These are phyloP conservation scores for Catharus bicknelli DNA, from an alignment of 2,113 vertebrate species.

Conservation along the genomic window DNA sequence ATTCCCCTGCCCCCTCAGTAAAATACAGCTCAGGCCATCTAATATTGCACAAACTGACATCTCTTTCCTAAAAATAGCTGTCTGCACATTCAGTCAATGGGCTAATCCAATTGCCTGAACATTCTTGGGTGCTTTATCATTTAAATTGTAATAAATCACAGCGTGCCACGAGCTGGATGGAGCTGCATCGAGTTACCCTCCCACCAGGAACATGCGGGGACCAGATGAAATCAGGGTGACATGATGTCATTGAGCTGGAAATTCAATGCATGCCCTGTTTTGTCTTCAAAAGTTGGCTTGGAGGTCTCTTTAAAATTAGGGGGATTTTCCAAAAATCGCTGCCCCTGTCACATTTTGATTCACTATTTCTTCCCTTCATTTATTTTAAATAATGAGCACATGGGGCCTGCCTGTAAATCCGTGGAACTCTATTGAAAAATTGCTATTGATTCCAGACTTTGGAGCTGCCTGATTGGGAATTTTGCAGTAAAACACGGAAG, in stretches of 20 bases:
- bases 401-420: background rate
- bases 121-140: slow-evolving; percentile 75
- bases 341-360: slow-evolving; percentile 7
- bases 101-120: slow-evolving; percentile 75
- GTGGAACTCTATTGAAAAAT: background rate
- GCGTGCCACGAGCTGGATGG: slow-evolving; percentile 54
- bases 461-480: background rate
- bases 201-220: slow-evolving; percentile 62
- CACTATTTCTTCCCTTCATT: background rate
- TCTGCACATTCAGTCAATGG: slow-evolving; percentile 73
- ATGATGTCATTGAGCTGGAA: slow-evolving; percentile 27
- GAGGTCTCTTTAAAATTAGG: background rate
- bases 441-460: slow-evolving; percentile 1
- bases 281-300: slow-evolving; percentile 16
- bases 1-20: background rate
- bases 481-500: background rate
- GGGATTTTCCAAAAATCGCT: slow-evolving; percentile 6
- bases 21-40: slow-evolving; percentile 38
- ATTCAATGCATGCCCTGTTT: slow-evolving; percentile 63
- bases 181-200: slow-evolving; percentile 48
- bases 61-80: slow-evolving; percentile 71
- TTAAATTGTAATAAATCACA: slow-evolving; percentile 77
- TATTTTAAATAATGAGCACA: background rate
- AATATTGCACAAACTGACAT: slow-evolving; percentile 54
- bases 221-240: slow-evolving; percentile 65